These are phyloP conservation scores for Imbricaverruca yamaguchii DNA, from an alignment of 2,888 invertebrate genomes.

Conservation along the genomic window DNA sequence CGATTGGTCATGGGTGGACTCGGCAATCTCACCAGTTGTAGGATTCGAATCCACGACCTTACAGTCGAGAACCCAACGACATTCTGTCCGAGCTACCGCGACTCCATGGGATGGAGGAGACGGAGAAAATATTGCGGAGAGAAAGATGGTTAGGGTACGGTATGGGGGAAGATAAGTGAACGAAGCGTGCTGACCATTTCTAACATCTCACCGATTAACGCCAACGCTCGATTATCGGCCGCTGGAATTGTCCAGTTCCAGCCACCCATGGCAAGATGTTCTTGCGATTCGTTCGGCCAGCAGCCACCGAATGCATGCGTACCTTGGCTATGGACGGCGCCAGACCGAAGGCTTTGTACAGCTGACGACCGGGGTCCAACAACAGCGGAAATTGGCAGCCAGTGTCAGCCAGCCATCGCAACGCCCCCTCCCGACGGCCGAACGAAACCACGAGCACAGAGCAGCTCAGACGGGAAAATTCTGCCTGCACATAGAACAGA, in stretches of 20 bases:
- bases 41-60: too few species aligned
- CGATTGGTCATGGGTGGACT: too few species aligned
- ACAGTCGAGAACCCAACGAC: too few species aligned
- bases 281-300: too few species aligned
- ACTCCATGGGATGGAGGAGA: too few species aligned
- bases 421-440: neutral
- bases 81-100: too few species aligned
- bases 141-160: neutral
- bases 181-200: neutral
- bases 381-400: neutral
- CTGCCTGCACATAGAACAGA: neutral
- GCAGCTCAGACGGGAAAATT: neutral
- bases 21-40: too few species aligned
- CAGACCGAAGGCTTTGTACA: neutral
- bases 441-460: constrained; percentile 1
- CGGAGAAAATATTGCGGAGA: neutral
- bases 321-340: constrained; percentile 5
- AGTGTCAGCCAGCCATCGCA: neutral
- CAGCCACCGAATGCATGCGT: neutral
- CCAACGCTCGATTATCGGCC: too few species aligned
- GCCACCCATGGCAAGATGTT: too few species aligned
- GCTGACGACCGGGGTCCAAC: neutral
- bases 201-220: neutral
- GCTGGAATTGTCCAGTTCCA: too few species aligned
- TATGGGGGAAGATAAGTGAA: neutral